Conservation (phyloP, 2,888 invertebrate genomes). For the Sialis lutaria region DNA sequence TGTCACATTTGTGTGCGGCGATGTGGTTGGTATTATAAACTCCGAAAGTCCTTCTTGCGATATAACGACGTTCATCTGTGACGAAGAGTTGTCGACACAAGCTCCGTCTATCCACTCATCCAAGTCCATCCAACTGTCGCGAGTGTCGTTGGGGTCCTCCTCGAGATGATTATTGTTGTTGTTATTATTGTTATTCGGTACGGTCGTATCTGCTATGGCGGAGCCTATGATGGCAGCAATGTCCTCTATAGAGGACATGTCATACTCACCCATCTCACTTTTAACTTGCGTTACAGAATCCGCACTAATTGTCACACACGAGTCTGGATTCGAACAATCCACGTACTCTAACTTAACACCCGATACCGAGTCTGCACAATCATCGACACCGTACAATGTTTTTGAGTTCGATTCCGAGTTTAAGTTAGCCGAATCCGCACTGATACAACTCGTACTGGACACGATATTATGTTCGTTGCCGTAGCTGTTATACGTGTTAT, state of each 20-base stretch:
- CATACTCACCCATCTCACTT: conserved; percentile 39
- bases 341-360: conserved; percentile 27
- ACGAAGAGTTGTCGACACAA: conserved; percentile 39
- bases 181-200: conserved; percentile 36
- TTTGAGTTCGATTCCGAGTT: conserved; percentile 24
- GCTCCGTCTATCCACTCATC: conserved; percentile 76
- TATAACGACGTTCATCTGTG: conserved; percentile 42
- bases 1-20: conserved; percentile 28
- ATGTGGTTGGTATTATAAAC: conserved; percentile 40
- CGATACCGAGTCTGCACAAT: conserved; percentile 42
- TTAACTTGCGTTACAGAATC: conserved; percentile 28
- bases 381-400: conserved; percentile 31
- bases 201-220: conserved; percentile 77
- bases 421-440: conserved; percentile 35
- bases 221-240: conserved; percentile 77
- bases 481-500: conserved; percentile 35
- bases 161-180: conserved; percentile 31
- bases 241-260: conserved; percentile 63
- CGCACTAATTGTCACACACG: conserved; percentile 25
- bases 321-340: conserved; percentile 29
- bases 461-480: conserved; percentile 52
- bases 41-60: conserved; percentile 49
- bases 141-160: conserved; percentile 54
- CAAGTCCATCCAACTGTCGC: conserved; percentile 77
- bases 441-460: conserved; percentile 52